Conservation (phyloP, 2,113 vertebrate species). For the Empidonax alnorum region DNA sequence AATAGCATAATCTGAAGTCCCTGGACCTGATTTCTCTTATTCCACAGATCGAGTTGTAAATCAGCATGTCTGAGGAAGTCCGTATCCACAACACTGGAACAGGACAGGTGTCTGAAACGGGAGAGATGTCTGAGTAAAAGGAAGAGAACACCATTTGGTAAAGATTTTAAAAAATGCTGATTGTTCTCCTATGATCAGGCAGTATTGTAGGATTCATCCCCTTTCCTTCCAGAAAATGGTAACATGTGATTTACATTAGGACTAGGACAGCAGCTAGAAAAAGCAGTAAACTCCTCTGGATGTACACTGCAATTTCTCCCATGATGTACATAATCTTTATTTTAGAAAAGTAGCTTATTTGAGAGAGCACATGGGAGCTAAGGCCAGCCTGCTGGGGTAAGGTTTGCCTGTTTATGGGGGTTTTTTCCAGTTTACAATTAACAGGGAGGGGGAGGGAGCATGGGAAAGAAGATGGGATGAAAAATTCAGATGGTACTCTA, state of each 20-base stretch:
- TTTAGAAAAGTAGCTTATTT: not conserved
- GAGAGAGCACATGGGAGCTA: not conserved
- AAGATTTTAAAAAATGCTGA: not conserved
- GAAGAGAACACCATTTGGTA: not conserved
- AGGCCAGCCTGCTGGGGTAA: not conserved
- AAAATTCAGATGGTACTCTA: not conserved
- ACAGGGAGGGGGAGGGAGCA: not conserved
- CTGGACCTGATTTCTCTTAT: not conserved
- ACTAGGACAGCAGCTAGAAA: not conserved
- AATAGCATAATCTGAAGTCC: constrained; percentile 20
- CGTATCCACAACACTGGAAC: accelerated
- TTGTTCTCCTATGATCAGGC: not conserved
- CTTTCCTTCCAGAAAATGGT: not conserved
- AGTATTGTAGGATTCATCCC: not conserved
- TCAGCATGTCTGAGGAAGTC: not conserved
- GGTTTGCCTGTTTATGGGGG: not conserved
- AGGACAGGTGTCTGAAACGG: not conserved
- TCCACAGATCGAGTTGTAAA: not conserved
- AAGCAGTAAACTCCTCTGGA: not conserved
- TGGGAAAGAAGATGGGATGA: not conserved
- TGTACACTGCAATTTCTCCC: not conserved
- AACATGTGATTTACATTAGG: accelerated
- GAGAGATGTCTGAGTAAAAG: not conserved
- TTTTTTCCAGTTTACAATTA: not conserved
- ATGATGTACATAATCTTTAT: not conserved